Evolutionary conservation across 2,797 vertebrate genomes (phyloP).

Genomic region (Myotis daubentonii): DNA sequence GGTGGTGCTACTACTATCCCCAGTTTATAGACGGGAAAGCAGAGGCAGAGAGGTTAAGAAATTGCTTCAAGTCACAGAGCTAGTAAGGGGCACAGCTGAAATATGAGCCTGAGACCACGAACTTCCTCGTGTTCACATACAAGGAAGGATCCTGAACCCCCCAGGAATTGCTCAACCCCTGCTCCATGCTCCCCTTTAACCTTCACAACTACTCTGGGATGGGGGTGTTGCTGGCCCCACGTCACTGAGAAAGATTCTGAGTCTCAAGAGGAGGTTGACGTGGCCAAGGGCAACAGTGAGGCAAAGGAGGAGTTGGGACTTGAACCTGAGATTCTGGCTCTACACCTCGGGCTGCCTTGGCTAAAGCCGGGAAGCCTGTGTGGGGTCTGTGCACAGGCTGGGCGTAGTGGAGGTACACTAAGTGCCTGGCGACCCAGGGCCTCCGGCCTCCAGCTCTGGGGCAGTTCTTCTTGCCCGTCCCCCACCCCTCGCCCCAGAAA

Average conservation of each 20-base stretch:
- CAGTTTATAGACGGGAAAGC: background rate
- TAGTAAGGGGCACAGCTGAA: background rate
- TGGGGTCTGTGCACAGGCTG: background rate
- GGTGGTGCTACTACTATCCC: background rate
- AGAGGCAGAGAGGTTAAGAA: background rate
- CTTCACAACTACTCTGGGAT: background rate
- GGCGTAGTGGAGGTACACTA: fast-evolving
- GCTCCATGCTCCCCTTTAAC: background rate
- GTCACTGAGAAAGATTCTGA: background rate
- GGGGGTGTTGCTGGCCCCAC: background rate
- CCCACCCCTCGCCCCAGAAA: background rate
- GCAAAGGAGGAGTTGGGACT: background rate
- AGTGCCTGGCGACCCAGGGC: fast-evolving
- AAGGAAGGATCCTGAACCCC: background rate
- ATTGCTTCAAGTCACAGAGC: background rate
- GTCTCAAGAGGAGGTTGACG: background rate
- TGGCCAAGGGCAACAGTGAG: background rate
- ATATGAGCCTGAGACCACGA: background rate
- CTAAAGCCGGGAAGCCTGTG: background rate
- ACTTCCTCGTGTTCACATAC: background rate
- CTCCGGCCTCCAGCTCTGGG: background rate
- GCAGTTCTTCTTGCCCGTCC: background rate
- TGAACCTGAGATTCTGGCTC: background rate
- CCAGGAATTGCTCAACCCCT: background rate
- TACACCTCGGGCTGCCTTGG: background rate